Base-by-base conservation (phyloP, 2,888 invertebrate species). In the Xestoiulus laeticollis region DNA sequence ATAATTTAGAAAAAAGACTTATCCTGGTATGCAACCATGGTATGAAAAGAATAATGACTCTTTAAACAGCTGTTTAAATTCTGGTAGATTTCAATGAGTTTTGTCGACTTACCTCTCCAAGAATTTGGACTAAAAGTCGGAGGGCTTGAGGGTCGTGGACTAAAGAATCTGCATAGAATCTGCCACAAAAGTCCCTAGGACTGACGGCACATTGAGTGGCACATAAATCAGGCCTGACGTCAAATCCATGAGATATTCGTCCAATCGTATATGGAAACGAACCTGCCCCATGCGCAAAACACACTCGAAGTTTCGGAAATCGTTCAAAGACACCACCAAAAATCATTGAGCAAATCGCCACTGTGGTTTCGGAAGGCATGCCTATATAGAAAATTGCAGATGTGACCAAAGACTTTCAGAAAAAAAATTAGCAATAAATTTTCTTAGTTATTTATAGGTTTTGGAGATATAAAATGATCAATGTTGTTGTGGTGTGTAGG, bases 311-410 rank as follows among this genome's bases (percentile, higher is more conserved):
- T 8, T 87, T 33, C 0, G 90, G 90, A 90, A 93, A 93, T 85
- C 91, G 90, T 88, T 93, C 92, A 22, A 94, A 90, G 19, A 94
- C 92, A 4, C 93, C 93, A 12, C 94, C 93, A 92, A 94, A 93
- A 1, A 93, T 90, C 90, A 94, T 90, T 85, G 92, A 92, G 88
- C 93, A 93, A 26, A 94, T 93, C 8, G 94, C 93, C 16, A 92
- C 91, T 1, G 93, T 92, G 1, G 94, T 94, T 90, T 94, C 94
- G 0, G 93, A 91, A 0, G 94, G 94, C 94, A 94, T 94, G 22
- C 93, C 93, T 93, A 89, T 1, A 10, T 0, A 2, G n/a, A 30
- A 53, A 33, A 53, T 78, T 6, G 38, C 22, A 16, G 16, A 83
- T 38, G 38, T 38, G 1, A 38, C 2, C 19, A 16, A 48, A 12